Conservation (phyloP, 2,888 invertebrate genomes). For the Magallana nippona region DNA sequence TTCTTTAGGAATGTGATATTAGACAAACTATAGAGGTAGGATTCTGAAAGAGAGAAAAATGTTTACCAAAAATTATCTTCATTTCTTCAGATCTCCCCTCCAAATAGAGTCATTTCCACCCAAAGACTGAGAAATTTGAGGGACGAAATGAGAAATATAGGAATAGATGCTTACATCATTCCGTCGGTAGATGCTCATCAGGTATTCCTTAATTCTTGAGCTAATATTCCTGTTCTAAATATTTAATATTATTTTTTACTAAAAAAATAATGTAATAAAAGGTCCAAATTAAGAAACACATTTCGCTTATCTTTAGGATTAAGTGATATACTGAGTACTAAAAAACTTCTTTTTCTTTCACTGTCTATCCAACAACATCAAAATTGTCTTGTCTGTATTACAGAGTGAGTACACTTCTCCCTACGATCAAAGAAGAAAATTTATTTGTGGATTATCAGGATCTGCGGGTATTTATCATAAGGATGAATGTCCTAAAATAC, state of each 20-base stretch:
- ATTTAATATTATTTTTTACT: no score
- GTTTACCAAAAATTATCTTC: neutral
- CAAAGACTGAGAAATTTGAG: conserved; percentile 62
- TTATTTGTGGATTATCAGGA: conserved; percentile 91
- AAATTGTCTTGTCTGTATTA: conserved; percentile 51
- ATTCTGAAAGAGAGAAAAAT: no score
- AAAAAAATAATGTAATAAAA: no score
- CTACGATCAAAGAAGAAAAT: conserved; percentile 89
- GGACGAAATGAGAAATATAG: conserved; percentile 53
- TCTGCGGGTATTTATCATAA: conserved; percentile 82
- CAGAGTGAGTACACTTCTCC: conserved; percentile 89
- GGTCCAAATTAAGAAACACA: no score
- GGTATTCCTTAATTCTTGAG: conserved; percentile 53
- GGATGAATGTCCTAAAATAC: no score
- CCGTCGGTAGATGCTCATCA: conserved; percentile 74
- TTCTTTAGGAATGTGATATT: no score
- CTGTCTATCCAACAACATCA: no score
- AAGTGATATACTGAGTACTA: no score
- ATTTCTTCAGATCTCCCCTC: conserved; percentile 53
- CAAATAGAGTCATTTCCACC: conserved; percentile 67
- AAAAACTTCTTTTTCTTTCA: no score
- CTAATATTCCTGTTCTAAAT: no score
- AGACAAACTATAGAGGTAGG: no score
- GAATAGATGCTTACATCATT: conserved; percentile 70
- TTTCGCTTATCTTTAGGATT: no score